Conservation (phyloP, 2,797 vertebrate genomes). For the Hyperoplus lanceolatus region DNA sequence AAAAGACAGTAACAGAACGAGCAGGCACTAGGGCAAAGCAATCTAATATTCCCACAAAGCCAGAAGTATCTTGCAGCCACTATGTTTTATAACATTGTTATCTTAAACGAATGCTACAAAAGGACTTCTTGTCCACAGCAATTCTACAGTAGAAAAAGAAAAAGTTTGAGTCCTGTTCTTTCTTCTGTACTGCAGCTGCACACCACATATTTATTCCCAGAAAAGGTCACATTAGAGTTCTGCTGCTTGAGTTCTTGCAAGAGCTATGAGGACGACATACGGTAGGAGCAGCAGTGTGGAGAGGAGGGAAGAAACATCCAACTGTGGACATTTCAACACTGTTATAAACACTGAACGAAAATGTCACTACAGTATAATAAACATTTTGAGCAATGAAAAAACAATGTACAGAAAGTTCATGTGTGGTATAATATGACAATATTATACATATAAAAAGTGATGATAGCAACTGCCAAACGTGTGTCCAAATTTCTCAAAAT, state of each 20-base stretch:
- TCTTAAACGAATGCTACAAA: conserved; percentile 68
- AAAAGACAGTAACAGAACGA: conserved; percentile 45
- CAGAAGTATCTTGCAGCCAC: conserved; percentile 48
- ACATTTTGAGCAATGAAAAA: no score
- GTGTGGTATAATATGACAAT: no score
- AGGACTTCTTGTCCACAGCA: conserved; percentile 64
- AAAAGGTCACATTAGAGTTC: conserved; percentile 61
- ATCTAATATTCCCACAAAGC: conserved; percentile 62
- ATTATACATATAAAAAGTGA: no score
- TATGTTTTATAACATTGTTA: conserved; percentile 62
- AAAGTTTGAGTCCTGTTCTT: conserved; percentile 55
- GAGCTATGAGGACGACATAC: conserved; percentile 11
- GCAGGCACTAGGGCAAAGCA: conserved; percentile 48
- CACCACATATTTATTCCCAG: conserved; percentile 49
- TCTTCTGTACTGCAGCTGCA: conserved; percentile 43
- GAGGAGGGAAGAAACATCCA: conserved; percentile 1
- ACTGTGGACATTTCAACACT: neutral
- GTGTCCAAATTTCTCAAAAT: neutral
- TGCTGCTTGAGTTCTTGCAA: conserved; percentile 25
- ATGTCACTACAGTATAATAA: no score
- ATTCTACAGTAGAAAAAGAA: conserved; percentile 47
- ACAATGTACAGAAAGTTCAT: no score
- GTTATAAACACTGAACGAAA: neutral
- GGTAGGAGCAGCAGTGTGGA: conserved; percentile 2
- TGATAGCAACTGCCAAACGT: neutral